phyloP scores from a whole-genome alignment of 1,140 invertebrate genomes.

The Lepidurus arcticus region DNA sequence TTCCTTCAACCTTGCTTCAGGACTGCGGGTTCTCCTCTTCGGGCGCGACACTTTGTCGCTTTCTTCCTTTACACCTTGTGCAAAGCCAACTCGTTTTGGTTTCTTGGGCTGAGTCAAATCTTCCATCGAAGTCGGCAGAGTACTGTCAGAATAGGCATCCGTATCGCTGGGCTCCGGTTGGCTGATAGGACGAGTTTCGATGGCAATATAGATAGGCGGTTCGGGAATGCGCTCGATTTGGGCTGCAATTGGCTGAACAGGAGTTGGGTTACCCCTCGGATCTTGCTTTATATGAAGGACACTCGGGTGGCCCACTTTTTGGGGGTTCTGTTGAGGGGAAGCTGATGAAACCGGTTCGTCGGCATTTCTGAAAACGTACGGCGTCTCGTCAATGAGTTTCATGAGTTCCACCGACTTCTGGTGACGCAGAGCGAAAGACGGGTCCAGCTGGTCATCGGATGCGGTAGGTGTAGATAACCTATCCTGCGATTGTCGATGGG shows the following conservation, averaged over 20 bases:
- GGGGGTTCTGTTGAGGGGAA: constrained; percentile 22
- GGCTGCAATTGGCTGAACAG: constrained; percentile 15
- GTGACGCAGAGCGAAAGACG: constrained; percentile 23
- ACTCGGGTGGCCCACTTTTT: not conserved
- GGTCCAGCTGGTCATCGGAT: not conserved
- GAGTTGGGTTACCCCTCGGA: not conserved
- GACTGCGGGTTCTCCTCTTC: constrained; percentile 27
- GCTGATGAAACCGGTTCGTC: not conserved
- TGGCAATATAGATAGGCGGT: constrained; percentile 3
- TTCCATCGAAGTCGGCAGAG: constrained; percentile 29
- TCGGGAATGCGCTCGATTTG: constrained; percentile 12
- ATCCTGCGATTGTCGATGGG: not conserved
- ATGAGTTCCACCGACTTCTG: constrained; percentile 32
- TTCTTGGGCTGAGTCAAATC: constrained; percentile 28
- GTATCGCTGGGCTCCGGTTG: not conserved
- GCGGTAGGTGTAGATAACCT: not conserved
- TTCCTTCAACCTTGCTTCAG: constrained; percentile 29
- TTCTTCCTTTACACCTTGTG: constrained; percentile 28
- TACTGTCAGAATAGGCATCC: constrained; percentile 23
- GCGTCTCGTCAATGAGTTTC: constrained; percentile 32
- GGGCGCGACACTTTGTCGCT: constrained; percentile 28
- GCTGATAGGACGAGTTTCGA: not conserved
- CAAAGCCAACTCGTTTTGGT: constrained; percentile 31
- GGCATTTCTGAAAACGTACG: constrained; percentile 17
- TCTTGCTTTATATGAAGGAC: not conserved